Conservation (phyloP, 2,888 invertebrate genomes). For the Frankliniella fusca region DNA sequence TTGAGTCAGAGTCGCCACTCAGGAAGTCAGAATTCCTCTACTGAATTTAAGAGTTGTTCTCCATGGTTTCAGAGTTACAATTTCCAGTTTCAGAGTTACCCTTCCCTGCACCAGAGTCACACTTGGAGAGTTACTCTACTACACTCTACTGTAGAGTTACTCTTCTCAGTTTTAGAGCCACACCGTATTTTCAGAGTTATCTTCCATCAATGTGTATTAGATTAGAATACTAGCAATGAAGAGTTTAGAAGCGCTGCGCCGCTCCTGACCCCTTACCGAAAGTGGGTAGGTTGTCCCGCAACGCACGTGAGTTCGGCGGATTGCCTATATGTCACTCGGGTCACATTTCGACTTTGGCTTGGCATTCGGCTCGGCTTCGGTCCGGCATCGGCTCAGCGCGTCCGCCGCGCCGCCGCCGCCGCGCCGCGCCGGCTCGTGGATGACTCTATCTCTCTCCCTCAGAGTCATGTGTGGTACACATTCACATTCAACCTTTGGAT, state of each 20-base stretch:
- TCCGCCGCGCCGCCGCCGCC: not conserved
- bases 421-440: not conserved
- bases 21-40: not conserved
- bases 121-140: not conserved
- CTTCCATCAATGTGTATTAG: not conserved
- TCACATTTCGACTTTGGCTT: too few species aligned
- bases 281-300: not conserved
- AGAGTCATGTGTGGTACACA: not conserved
- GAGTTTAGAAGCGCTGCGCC: not conserved
- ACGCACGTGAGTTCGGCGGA: not conserved
- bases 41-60: not conserved
- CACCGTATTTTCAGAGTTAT: not conserved
- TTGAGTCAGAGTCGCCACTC: not conserved
- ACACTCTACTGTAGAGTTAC: not conserved
- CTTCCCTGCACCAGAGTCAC: not conserved
- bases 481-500: too few species aligned
- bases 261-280: not conserved
- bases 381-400: not conserved
- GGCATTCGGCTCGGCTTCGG: not conserved
- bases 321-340: not conserved
- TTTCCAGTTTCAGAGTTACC: not conserved
- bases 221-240: not conserved
- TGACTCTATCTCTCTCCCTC: not conserved
- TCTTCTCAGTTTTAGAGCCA: not conserved
- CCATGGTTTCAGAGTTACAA: not conserved